A percentile compares a stretch with the other conserved stretches of the same genome.
Evolutionary conservation across 2,888 invertebrate species (phyloP).

Genomic region (Habrosyne pyritoides): DNA sequence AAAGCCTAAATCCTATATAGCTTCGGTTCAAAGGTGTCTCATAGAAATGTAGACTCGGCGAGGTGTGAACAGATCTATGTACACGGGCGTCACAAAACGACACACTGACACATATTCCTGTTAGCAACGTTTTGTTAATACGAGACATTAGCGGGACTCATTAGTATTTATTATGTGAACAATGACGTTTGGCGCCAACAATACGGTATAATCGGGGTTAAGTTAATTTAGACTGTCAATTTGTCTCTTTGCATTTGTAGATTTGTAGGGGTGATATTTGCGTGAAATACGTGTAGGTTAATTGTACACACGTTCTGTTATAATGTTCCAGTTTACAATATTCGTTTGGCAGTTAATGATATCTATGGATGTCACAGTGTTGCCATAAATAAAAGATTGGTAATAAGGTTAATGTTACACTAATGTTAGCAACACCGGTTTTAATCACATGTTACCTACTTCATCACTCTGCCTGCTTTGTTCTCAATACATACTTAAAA

Average conservation of each 20-base stretch:
- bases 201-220: not conserved
- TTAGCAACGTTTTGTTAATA: slow-evolving; percentile 8
- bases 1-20: not conserved
- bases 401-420: too few species aligned
- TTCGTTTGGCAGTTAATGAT: too few species aligned
- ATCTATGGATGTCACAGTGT: too few species aligned
- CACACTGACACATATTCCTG: slow-evolving; percentile 4
- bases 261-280: not conserved
- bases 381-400: too few species aligned
- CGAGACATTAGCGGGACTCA: not conserved
- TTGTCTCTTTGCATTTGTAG: not conserved
- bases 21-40: not conserved
- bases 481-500: too few species aligned
- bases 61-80: slow-evolving; percentile 1
- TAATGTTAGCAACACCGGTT: too few species aligned
- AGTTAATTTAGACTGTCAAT: not conserved
- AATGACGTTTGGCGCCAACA: not conserved
- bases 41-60: not conserved
- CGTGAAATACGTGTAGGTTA: too few species aligned
- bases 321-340: too few species aligned
- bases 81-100: not conserved
- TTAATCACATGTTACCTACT: too few species aligned
- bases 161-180: not conserved
- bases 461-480: too few species aligned
- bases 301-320: too few species aligned